Base-by-base conservation (phyloP, 2,888 invertebrate genomes). In the Agriotes lineatus region DNA sequence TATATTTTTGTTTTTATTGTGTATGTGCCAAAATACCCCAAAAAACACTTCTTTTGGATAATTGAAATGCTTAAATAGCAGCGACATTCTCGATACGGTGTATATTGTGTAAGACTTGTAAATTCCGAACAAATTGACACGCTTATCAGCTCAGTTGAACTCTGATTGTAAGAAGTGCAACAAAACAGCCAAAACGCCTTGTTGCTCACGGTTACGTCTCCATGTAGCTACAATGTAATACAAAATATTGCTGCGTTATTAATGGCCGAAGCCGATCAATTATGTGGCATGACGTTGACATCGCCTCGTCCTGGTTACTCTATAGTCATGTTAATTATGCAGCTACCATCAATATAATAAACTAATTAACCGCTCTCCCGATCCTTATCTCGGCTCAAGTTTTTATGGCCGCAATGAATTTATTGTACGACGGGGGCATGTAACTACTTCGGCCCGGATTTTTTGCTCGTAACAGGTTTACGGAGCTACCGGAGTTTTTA, bases 331-430 rank as follows among this genome's bases (percentile, higher is more conserved):
- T 72, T 72, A 69, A 74, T 74, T 71, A 72, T 62, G 44, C 54
- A 61, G 72, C 73, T 72, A 70, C 73, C 65, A 69, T 64, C 67
- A 56, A 67, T 61, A 71, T 67, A 72, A 74, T 74, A 73, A 73
- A 70, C 67, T 70, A 74, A 74, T 74, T 74, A 74, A 74, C 62
- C 45, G 60, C 59, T 72, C 70, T 69, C 64, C 30, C 45, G 71
- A 73, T 74, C 44, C 39, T 65, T 61, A 68, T 70, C 54, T 71
- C 50, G 67, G 69, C 67, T 54, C 60, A 58, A 48, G 48, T 60
- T 60, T 60, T 60, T 60, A 60, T 20, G 39, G 56, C 48, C 67
- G 62, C 70, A 72, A 72, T 70, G 71, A 73, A 72, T 73, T 72
- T 66, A 70, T 73, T 69, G 70, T 59, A 57, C 56, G 45, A 35